Evolutionary conservation across 2,113 vertebrate genomes (phyloP).

Genomic region (Drymodes brunneopygia): DNA sequence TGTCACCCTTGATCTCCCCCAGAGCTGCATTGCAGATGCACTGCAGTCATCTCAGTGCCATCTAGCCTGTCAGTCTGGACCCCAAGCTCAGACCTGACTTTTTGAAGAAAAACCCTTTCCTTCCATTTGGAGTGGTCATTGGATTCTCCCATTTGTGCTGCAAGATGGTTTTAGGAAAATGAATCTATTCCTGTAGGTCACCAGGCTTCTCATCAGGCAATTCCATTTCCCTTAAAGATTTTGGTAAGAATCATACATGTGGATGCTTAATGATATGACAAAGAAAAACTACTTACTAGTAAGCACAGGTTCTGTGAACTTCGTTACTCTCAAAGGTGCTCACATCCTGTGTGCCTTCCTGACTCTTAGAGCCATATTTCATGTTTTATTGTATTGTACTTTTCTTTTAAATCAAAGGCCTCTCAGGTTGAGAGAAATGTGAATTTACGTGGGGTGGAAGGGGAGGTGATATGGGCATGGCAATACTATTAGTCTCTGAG

Average conservation of each 20-base stretch:
- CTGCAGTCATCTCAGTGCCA: not conserved
- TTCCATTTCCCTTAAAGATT: not conserved
- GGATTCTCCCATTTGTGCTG: not conserved
- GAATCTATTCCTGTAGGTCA: fast-evolving
- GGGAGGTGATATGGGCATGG: not conserved
- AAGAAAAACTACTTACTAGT: not conserved
- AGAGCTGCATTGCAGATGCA: not conserved
- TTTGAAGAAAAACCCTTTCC: not conserved
- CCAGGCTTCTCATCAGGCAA: not conserved
- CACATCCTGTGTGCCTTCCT: not conserved
- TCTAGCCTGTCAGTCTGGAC: not conserved
- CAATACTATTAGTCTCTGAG: not conserved
- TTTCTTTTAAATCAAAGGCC: not conserved
- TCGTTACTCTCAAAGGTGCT: not conserved
- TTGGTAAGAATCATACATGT: not conserved
- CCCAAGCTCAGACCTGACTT: not conserved
- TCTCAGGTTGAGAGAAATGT: not conserved
- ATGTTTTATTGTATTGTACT: not conserved
- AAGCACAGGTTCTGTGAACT: not conserved
- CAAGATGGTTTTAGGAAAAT: not conserved
- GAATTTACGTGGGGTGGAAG: not conserved
- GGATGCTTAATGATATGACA: not conserved
- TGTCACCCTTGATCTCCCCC: not conserved
- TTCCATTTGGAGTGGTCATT: not conserved
- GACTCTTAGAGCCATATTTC: not conserved